phyloP scores from a whole-genome alignment of 2,888 invertebrate species.

The Heterodera filipjevi region DNA sequence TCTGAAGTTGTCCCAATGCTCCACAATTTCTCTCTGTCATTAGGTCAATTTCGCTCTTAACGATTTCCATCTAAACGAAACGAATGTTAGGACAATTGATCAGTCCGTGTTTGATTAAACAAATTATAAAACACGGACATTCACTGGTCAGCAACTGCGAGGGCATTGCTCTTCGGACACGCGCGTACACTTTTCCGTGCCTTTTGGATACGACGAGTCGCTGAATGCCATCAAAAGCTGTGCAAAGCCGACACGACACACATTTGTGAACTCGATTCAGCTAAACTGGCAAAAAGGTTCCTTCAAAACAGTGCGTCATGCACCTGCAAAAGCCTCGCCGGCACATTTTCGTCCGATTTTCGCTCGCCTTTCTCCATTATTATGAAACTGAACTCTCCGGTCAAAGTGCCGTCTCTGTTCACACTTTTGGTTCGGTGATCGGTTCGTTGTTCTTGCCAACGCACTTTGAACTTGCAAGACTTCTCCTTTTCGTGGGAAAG shows the following conservation, averaged over 20 bases:
- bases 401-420: slow-evolving; percentile 66
- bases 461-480: slow-evolving; percentile 50
- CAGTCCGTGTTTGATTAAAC: slow-evolving; percentile 23
- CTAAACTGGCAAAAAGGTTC: slow-evolving; percentile 28
- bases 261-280: slow-evolving; percentile 50
- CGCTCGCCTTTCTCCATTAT: slow-evolving; percentile 77
- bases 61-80: slow-evolving; percentile 5
- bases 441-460: slow-evolving; percentile 53
- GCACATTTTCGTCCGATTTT: neutral
- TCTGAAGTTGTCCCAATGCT: neutral
- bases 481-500: slow-evolving; percentile 28
- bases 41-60: slow-evolving; percentile 5
- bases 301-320: neutral
- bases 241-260: slow-evolving; percentile 55
- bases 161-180: slow-evolving; percentile 37
- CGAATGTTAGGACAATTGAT: neutral
- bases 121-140: slow-evolving; percentile 28
- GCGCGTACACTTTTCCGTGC: slow-evolving; percentile 37
- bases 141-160: slow-evolving; percentile 54
- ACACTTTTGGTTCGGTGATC: slow-evolving; percentile 51
- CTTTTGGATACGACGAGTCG: slow-evolving; percentile 39
- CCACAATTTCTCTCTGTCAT: neutral
- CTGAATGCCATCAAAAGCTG: slow-evolving; percentile 57
- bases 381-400: slow-evolving; percentile 78
- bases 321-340: neutral